Conservation (phyloP, 2,797 vertebrate species). For the Mallotus villosus region DNA sequence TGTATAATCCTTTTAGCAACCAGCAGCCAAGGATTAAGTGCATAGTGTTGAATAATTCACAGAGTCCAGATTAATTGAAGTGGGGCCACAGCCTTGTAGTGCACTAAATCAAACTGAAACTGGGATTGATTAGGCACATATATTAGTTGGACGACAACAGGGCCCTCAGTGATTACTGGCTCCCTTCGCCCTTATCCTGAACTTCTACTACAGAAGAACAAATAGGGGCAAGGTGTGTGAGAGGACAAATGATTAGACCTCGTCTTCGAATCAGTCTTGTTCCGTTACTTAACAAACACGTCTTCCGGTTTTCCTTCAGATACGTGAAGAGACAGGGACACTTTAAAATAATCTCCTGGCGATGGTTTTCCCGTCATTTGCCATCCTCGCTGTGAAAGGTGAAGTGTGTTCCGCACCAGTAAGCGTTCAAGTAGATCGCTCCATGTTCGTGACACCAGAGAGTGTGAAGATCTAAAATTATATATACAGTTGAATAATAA, state of each 20-base stretch:
- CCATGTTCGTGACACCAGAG: conserved; percentile 33
- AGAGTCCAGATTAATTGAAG: conserved; percentile 37
- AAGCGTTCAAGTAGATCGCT: conserved; percentile 29
- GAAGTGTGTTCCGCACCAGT: conserved; percentile 27
- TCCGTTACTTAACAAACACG: conserved; percentile 18
- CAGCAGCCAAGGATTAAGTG: conserved; percentile 47
- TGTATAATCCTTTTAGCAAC: conserved; percentile 56
- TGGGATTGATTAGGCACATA: conserved; percentile 47
- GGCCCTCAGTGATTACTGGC: conserved; percentile 32
- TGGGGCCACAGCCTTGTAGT: conserved; percentile 35
- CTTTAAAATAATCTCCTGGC: conserved; percentile 13
- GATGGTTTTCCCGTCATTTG: conserved; percentile 23
- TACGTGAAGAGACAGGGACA: neutral
- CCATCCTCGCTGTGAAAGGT: conserved; percentile 25
- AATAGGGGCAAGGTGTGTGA: neutral
- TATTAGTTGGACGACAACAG: conserved; percentile 44
- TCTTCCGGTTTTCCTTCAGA: neutral
- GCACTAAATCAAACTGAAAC: conserved; percentile 56
- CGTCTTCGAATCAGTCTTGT: neutral
- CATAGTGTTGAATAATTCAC: conserved; percentile 60
- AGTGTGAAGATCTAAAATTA: conserved; percentile 47
- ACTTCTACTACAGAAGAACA: no score
- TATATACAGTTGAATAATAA: conserved; percentile 20
- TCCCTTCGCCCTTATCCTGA: conserved; percentile 10
- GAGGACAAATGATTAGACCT: neutral